phyloP scores from a whole-genome alignment of 2,113 vertebrate species.

The Poeciliopsis turrubarensis region DNA sequence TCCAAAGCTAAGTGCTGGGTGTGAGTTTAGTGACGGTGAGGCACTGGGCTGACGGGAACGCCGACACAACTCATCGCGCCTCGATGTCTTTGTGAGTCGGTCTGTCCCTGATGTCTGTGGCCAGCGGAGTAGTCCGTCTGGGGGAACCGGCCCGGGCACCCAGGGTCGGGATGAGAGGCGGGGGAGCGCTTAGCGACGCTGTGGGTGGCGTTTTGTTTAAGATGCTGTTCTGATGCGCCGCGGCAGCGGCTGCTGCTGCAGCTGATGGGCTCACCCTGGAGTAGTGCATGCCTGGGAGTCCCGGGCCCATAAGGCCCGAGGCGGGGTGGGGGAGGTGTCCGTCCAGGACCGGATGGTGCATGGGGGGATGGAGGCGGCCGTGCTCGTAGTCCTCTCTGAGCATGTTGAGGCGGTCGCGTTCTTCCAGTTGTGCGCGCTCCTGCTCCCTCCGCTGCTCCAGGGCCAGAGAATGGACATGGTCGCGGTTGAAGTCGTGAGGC shows the following conservation, averaged over 20 bases:
- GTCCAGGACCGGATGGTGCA: conserved; percentile 90
- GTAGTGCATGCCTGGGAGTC: conserved; percentile 97
- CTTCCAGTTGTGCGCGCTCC: conserved; percentile 89
- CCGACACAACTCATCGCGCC: conserved; percentile 83
- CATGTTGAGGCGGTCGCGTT: conserved; percentile 90
- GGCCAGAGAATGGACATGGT: conserved; percentile 84
- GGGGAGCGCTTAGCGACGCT: conserved; percentile 93
- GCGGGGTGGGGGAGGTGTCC: conserved; percentile 91
- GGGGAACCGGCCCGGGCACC: conserved; percentile 89
- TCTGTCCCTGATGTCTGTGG: conserved; percentile 92
- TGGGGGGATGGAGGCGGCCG: conserved; percentile 85
- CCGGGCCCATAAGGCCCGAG: conserved; percentile 86
- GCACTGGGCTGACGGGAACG: conserved; percentile 47
- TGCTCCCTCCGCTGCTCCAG: conserved; percentile 91
- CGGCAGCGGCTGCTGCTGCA: conserved; percentile 63
- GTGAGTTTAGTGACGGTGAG: conserved; percentile 67
- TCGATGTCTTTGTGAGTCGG: conserved; percentile 96
- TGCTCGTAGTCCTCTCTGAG: conserved; percentile 95
- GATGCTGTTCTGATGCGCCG: conserved; percentile 88
- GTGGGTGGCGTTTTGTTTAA: conserved; percentile 95
- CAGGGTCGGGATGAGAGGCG: conserved; percentile 92
- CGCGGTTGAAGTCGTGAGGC: conserved; percentile 92
- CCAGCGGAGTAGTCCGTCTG: conserved; percentile 94
- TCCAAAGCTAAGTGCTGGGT: conserved; percentile 78
- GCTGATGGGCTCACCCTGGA: conserved; percentile 89